A percentile compares a stretch with the other conserved stretches of the same genome.
phyloP scores from a whole-genome alignment of 1,140 invertebrate species.

The Listronotus oregonensis region DNA sequence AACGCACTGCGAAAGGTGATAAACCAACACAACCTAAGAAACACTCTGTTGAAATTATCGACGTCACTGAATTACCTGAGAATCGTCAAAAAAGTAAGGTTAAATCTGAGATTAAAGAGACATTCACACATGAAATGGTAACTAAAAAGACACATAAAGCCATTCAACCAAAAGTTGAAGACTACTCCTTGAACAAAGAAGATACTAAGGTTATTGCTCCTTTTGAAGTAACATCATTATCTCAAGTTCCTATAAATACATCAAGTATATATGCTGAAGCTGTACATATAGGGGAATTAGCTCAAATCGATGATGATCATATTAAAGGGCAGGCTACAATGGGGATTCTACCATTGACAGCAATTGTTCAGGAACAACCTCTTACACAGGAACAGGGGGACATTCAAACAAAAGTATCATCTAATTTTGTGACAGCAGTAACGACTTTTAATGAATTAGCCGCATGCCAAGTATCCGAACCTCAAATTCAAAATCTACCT shows the following conservation, averaged over 20 bases:
- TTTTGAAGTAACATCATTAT: constrained; percentile 29
- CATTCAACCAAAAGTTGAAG: constrained; percentile 51
- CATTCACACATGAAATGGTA: constrained; percentile 44
- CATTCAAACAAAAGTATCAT: constrained; percentile 45
- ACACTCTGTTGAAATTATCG: constrained; percentile 51
- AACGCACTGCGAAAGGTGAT: constrained; percentile 39
- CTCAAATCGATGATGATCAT: constrained; percentile 26
- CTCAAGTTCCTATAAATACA: constrained; percentile 50
- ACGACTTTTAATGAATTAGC: constrained; percentile 62
- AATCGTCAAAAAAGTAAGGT: constrained; percentile 51
- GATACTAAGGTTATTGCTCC: constrained; percentile 43
- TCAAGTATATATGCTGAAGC: constrained; percentile 53
- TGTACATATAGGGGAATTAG: constrained; percentile 10
- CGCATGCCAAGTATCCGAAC: constrained; percentile 65
- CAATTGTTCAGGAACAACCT: constrained; percentile 27
- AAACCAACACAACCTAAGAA: constrained; percentile 45
- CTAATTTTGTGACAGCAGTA: constrained; percentile 56
- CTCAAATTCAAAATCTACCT: constrained; percentile 59
- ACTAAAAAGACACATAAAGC: constrained; percentile 46
- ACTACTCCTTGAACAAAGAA: constrained; percentile 52
- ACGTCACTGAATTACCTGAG: constrained; percentile 54
- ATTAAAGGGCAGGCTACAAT: constrained; percentile 18
- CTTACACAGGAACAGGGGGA: constrained; percentile 32
- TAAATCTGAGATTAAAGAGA: constrained; percentile 55
- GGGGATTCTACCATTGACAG: constrained; percentile 20